Conservation (phyloP, 2,888 invertebrate species). For the Agrochola lota region DNA sequence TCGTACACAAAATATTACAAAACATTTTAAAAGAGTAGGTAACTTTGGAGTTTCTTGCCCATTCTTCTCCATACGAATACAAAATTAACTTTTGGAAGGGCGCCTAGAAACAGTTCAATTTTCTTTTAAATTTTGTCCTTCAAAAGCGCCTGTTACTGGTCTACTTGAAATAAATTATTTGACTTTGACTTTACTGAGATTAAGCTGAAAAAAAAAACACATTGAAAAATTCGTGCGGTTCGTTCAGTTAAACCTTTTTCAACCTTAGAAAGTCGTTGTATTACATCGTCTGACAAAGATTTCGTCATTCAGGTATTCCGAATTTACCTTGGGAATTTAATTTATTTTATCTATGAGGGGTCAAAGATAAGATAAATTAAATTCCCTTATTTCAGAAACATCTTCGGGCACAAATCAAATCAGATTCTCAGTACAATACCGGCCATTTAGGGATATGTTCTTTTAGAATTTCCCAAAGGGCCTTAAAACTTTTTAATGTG, state of each 20-base stretch:
- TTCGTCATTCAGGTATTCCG: not conserved
- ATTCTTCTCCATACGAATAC: not conserved
- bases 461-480: constrained; percentile 46
- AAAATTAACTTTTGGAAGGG: not conserved
- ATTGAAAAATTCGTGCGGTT: not conserved
- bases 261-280: not conserved
- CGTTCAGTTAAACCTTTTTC: not conserved
- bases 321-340: not conserved
- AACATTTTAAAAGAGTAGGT: not conserved
- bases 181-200: not conserved
- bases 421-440: constrained; percentile 34
- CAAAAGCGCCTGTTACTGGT: not conserved
- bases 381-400: constrained; percentile 21
- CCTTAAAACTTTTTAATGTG: constrained; percentile 62
- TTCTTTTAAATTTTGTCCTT: not conserved
- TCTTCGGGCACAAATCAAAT: constrained; percentile 38
- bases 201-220: not conserved
- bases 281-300: constrained; percentile 5
- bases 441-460: constrained; percentile 36
- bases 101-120: not conserved
- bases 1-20: not conserved
- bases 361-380: constrained; percentile 21
- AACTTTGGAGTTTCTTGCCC: not conserved
- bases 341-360: not conserved
- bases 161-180: not conserved